Conservation (phyloP, 2,888 invertebrate species). For the Cantharis nigra region DNA sequence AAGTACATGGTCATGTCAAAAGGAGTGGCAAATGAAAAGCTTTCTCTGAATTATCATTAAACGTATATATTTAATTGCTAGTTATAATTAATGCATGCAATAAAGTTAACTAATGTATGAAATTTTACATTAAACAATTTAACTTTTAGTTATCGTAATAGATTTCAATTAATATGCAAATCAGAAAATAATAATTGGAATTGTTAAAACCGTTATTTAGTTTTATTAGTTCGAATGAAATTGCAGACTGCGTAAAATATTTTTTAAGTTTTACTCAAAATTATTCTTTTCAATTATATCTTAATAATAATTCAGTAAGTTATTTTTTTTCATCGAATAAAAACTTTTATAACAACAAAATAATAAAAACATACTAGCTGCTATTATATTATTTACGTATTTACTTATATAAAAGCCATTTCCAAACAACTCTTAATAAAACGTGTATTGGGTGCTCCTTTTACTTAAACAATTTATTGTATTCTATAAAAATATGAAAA, state of each 20-base stretch:
- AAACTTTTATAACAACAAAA: not conserved
- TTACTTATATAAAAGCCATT: not conserved
- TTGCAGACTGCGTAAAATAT: too few species aligned
- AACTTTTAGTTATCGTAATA: not conserved
- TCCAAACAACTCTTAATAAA: not conserved
- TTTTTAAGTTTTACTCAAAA: too few species aligned
- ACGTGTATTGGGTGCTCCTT: not conserved
- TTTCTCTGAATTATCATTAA: not conserved
- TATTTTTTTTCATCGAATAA: not conserved
- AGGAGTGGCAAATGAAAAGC: slow-evolving; percentile 2
- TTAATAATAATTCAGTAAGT: too few species aligned
- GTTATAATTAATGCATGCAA: not conserved
- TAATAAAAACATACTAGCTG: not conserved
- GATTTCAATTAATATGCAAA: not conserved
- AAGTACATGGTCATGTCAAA: slow-evolving; percentile 5
- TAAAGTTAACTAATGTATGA: not conserved
- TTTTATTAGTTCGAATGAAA: not conserved
- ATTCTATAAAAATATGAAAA: not conserved
- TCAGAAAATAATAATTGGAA: not conserved
- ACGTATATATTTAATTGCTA: not conserved
- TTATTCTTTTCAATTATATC: too few species aligned
- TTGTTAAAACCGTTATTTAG: not conserved
- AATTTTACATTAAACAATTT: not conserved
- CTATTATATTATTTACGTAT: not conserved
- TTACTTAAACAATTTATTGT: not conserved